A percentile compares a stretch with the other conserved stretches of the same genome.
Evolutionary conservation across 2,113 vertebrate species (phyloP).

Genomic region (Ceyx melanurus): DNA sequence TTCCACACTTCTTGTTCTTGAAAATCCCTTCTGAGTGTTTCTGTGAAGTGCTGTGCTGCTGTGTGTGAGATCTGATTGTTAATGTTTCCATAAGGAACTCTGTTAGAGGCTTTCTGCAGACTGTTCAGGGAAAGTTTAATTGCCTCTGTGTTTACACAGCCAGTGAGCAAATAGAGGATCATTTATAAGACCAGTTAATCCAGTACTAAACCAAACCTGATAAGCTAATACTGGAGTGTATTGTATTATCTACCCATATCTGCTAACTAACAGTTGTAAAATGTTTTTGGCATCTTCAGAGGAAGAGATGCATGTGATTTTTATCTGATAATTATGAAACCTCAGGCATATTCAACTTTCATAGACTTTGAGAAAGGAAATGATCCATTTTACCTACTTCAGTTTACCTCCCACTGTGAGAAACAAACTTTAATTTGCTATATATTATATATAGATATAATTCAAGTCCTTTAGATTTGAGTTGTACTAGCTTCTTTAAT

Average conservation of each 20-base stretch:
- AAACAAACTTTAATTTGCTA: background rate
- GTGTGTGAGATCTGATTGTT: background rate
- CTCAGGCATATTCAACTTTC: background rate
- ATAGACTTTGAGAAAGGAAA: background rate
- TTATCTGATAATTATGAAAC: background rate
- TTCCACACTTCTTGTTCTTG: background rate
- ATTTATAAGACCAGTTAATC: background rate
- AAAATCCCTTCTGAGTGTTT: background rate
- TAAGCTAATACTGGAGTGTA: background rate
- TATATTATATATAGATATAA: background rate
- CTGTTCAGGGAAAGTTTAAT: background rate
- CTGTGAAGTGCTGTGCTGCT: background rate
- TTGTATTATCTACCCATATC: accelerated
- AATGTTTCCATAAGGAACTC: background rate
- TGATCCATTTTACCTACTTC: background rate
- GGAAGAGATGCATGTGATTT: background rate
- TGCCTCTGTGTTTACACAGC: background rate
- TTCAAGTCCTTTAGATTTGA: background rate
- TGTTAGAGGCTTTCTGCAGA: background rate
- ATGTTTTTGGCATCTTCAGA: background rate
- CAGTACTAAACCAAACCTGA: background rate
- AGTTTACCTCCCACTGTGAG: background rate
- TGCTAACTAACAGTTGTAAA: background rate
- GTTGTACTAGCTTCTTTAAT: background rate
- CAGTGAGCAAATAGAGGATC: background rate